Evolutionary conservation across 2,888 invertebrate species (phyloP).

Genomic region (Eristalis arbustorum): DNA sequence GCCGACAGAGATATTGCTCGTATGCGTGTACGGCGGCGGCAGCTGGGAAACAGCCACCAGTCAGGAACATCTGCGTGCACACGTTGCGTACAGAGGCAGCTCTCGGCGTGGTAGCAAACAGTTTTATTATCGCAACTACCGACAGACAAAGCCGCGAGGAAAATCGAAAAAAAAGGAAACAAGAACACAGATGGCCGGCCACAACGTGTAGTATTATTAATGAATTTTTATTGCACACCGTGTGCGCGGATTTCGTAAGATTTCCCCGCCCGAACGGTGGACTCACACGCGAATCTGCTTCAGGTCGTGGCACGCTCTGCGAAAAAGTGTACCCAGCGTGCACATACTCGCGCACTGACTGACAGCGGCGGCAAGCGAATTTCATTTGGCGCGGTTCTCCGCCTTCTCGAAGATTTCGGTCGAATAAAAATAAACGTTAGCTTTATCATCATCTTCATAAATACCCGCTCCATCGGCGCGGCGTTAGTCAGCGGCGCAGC

Average conservation of each 20-base stretch:
- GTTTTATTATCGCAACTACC: conserved; percentile 46
- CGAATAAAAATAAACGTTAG: conserved; percentile 65
- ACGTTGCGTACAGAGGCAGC: background rate
- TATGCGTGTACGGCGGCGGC: background rate
- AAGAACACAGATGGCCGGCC: conserved; percentile 11
- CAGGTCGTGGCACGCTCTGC: conserved; percentile 5
- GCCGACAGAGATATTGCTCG: conserved; percentile 26
- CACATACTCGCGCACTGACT: conserved; percentile 54
- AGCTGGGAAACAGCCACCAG: background rate
- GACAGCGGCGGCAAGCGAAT: conserved; percentile 7
- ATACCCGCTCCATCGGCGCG: conserved; percentile 49
- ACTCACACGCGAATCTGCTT: conserved; percentile 51
- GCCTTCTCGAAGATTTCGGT: background rate
- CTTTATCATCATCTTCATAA: conserved; percentile 57
- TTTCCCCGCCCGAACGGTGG: conserved; percentile 39
- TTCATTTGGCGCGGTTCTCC: conserved; percentile 11
- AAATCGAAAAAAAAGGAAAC: conserved; percentile 12
- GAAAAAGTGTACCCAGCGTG: conserved; percentile 40
- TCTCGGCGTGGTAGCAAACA: conserved; percentile 24
- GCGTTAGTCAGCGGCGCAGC: conserved; percentile 7
- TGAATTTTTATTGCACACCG: conserved; percentile 50
- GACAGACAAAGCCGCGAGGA: conserved; percentile 42
- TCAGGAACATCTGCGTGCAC: conserved; percentile 36
- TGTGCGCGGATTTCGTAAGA: conserved; percentile 21
- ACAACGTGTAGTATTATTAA: conserved; percentile 43